These are phyloP conservation scores for Bombus polaris DNA, from an alignment of 1,140 invertebrate species.

Conservation along the genomic window DNA sequence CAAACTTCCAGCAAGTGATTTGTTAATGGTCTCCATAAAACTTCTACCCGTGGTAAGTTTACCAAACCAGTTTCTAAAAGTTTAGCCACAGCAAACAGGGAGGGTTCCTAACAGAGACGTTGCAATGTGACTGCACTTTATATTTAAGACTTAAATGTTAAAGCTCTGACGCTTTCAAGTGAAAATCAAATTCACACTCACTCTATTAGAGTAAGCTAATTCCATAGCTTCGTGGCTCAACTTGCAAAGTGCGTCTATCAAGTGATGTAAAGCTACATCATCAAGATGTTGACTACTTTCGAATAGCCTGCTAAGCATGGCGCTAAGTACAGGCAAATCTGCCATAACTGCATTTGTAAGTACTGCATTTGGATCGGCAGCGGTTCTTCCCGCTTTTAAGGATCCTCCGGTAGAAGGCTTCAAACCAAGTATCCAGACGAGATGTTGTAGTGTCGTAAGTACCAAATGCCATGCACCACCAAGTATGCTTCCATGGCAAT, in stretches of 20 bases:
- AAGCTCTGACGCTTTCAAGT: neutral
- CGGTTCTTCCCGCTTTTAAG: slow-evolving; percentile 90
- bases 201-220: slow-evolving; percentile 95
- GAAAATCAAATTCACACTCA: slow-evolving; percentile 77
- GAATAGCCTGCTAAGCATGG: slow-evolving; percentile 96
- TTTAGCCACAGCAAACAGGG: slow-evolving; percentile 98
- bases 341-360: slow-evolving; percentile 98
- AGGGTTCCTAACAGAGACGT: slow-evolving; percentile 89
- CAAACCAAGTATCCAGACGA: slow-evolving; percentile 98
- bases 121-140: neutral
- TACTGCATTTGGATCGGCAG: slow-evolving; percentile 93
- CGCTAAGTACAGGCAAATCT: slow-evolving; percentile 95
- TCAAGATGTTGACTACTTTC: slow-evolving; percentile 97
- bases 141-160: neutral
- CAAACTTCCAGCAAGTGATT: slow-evolving; percentile 98
- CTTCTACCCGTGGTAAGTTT: slow-evolving; percentile 96
- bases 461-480: slow-evolving; percentile 98
- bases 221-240: slow-evolving; percentile 99
- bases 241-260: slow-evolving; percentile 98
- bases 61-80: slow-evolving; percentile 97
- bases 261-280: slow-evolving; percentile 96
- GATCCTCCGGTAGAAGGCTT: slow-evolving; percentile 97
- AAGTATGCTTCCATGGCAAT: slow-evolving; percentile 95
- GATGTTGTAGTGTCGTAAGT: slow-evolving; percentile 96
- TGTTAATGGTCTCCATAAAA: slow-evolving; percentile 98